Conservation (phyloP, 2,888 invertebrate species). For the Epistrophe eligans region DNA sequence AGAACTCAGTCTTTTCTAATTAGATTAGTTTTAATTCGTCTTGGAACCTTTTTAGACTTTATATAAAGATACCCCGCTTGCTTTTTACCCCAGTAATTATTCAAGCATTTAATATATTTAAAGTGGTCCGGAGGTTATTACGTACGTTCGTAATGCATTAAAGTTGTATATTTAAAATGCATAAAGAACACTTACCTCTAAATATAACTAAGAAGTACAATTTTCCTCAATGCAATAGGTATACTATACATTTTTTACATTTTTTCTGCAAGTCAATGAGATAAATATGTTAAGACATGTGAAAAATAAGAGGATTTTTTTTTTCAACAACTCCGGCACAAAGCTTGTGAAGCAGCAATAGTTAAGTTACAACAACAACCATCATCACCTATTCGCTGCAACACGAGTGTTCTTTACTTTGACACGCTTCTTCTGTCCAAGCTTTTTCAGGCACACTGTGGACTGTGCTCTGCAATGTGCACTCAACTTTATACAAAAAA, state of each 20-base stretch:
- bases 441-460: constrained; percentile 29
- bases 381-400: constrained; percentile 55
- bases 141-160: too few species aligned
- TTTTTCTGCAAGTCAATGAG: constrained; percentile 43
- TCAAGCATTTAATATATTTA: background rate
- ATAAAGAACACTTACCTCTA: constrained; percentile 7
- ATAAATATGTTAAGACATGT: constrained; percentile 62
- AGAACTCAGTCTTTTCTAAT: too few species aligned
- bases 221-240: constrained; percentile 11
- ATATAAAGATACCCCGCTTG: background rate
- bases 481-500: constrained; percentile 25
- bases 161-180: background rate
- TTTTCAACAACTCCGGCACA: constrained; percentile 50
- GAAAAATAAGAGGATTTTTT: constrained; percentile 43
- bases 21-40: too few species aligned
- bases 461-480: constrained; percentile 7
- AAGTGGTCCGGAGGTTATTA: too few species aligned
- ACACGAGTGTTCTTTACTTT: constrained; percentile 51
- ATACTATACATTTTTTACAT: constrained; percentile 18
- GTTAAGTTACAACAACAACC: constrained; percentile 42
- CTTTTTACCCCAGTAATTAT: background rate
- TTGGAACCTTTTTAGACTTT: background rate
- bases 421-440: constrained; percentile 67
- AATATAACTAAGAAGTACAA: constrained; percentile 25
- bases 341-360: constrained; percentile 49